Evolutionary conservation across 37 sponge, comb jelly and placozoan genomes (phyloP).

Genomic region (Sycon ciliatum): DNA sequence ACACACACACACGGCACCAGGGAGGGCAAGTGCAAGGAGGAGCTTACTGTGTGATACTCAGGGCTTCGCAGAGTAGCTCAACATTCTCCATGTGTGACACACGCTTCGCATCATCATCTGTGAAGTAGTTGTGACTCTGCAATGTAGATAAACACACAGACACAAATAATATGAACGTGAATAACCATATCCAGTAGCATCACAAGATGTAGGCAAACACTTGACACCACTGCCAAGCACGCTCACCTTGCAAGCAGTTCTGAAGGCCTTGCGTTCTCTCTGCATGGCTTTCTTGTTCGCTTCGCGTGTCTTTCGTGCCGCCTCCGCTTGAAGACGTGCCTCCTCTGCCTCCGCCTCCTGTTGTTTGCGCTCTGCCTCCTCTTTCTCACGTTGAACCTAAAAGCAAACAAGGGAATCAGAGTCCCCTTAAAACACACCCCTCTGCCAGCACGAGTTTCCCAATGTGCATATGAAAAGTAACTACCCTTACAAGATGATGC

Average conservation of each 20-base stretch:
- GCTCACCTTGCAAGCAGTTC: conserved; percentile 54
- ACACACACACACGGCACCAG: no score
- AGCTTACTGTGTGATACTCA: no score
- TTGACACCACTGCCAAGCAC: no score
- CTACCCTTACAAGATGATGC: neutral
- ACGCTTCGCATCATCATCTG: conserved; percentile 24
- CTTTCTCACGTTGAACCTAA: conserved; percentile 17
- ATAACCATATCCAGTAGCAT: no score
- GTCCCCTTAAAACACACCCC: neutral
- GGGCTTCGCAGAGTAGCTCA: conserved; percentile 46
- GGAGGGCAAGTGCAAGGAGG: no score
- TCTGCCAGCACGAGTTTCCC: neutral
- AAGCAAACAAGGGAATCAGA: neutral
- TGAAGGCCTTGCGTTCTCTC: conserved; percentile 61
- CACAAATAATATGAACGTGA: no score
- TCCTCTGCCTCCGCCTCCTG: conserved; percentile 41
- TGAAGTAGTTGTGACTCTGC: conserved; percentile 58
- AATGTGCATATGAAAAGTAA: neutral
- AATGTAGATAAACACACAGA: neutral
- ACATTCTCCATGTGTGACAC: conserved; percentile 50
- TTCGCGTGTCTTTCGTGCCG: conserved; percentile 54
- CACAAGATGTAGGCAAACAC: no score
- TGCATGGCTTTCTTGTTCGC: conserved; percentile 51
- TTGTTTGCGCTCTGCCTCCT: conserved; percentile 53
- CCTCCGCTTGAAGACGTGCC: conserved; percentile 40